phyloP scores from a whole-genome alignment of 2,113 vertebrate genomes.

The Lethenteron camtschaticum region DNA sequence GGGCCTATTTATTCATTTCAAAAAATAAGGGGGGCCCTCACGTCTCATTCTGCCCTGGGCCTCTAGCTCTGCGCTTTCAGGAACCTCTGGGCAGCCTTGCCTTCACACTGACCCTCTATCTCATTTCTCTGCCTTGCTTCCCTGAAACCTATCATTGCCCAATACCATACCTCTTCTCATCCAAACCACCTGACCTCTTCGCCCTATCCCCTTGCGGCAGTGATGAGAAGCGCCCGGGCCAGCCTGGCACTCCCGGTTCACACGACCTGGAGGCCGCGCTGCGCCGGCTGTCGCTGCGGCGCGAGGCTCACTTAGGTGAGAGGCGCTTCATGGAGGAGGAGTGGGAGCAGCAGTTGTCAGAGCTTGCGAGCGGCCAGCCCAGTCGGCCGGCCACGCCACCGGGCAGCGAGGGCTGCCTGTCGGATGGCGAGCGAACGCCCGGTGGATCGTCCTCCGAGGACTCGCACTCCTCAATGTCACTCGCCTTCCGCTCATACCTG shows the following conservation, averaged over 20 bases:
- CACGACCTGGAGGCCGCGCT: slow-evolving; percentile 46
- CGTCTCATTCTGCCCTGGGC: no score
- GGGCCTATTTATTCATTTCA: no score
- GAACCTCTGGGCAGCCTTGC: no score
- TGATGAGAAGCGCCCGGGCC: slow-evolving; percentile 21
- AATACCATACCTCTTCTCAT: no score
- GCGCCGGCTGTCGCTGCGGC: slow-evolving; percentile 32
- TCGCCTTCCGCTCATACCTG: slow-evolving; percentile 34
- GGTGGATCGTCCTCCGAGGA: slow-evolving; percentile 30
- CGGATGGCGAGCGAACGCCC: slow-evolving; percentile 29
- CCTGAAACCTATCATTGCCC: no score
- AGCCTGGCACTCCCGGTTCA: slow-evolving; percentile 31
- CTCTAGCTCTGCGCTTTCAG: no score
- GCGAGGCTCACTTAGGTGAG: slow-evolving; percentile 29
- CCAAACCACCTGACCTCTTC: no score
- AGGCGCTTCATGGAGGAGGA: slow-evolving; percentile 42
- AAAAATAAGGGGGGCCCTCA: no score
- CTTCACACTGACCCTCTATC: no score
- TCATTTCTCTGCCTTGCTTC: no score
- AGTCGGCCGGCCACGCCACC: slow-evolving; percentile 31
- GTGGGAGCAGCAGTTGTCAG: slow-evolving; percentile 26
- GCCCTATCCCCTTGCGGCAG: background rate
- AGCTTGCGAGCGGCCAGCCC: slow-evolving; percentile 24
- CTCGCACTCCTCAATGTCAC: slow-evolving; percentile 24
- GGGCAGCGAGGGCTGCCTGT: slow-evolving; percentile 29